Percentiles rank a stretch among this genome's conserved stretches.
Evolutionary conservation across 2,797 vertebrate genomes (phyloP).

Genomic region (Schizopygopsis pylzovi): DNA sequence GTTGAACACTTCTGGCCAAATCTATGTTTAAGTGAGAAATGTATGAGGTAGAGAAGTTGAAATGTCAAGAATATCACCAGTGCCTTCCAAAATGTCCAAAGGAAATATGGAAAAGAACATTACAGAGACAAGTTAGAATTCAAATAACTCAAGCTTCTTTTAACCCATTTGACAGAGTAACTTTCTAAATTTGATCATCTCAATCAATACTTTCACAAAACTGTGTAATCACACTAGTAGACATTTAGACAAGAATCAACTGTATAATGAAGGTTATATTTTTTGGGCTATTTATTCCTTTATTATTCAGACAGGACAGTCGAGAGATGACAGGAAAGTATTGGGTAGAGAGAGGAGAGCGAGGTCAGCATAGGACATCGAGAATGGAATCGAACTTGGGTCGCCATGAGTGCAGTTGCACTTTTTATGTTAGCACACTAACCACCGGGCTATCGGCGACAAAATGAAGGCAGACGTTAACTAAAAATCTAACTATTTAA

Average conservation of each 20-base stretch:
- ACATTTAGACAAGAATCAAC: background rate
- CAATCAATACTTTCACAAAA: background rate
- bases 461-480: background rate
- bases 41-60: slow-evolving; percentile 26
- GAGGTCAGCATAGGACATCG: background rate
- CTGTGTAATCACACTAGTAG: background rate
- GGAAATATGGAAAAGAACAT: slow-evolving; percentile 12
- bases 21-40: slow-evolving; percentile 13
- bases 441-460: background rate
- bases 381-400: background rate
- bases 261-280: background rate
- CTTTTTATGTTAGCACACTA: background rate
- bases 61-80: background rate
- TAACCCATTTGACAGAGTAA: background rate
- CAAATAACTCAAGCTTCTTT: background rate
- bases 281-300: too few relatives aligned
- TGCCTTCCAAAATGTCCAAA: background rate
- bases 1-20: slow-evolving; percentile 12
- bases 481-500: background rate
- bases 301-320: too few relatives aligned
- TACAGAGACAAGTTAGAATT: background rate
- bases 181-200: background rate
- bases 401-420: background rate
- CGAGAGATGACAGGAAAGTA: too few relatives aligned
- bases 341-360: too few relatives aligned